phyloP scores from a whole-genome alignment of 2,888 invertebrate genomes.

The Blomia tropicalis region DNA sequence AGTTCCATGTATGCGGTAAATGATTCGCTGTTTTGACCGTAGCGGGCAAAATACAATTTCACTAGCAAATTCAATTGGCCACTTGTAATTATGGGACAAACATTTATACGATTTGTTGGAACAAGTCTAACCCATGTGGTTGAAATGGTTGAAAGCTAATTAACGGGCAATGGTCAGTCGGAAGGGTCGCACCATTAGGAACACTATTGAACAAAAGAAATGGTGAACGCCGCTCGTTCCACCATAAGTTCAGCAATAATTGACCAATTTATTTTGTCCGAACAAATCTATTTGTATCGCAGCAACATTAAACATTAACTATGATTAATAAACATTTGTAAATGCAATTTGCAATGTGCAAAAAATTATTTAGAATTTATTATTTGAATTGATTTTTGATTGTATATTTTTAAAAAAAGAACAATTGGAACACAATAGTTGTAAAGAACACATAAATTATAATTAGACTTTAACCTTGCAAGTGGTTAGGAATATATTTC shows the following conservation, averaged over 20 bases:
- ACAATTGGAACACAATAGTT: neutral
- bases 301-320: neutral
- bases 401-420: too few relatives aligned
- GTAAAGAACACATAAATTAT: neutral
- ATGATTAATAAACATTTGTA: too few relatives aligned
- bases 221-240: neutral
- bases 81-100: neutral
- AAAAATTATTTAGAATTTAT: too few relatives aligned
- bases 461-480: slow-evolving; percentile 1
- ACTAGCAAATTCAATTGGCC: slow-evolving; percentile 3
- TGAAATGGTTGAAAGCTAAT: too few relatives aligned
- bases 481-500: neutral
- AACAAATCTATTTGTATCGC: neutral
- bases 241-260: neutral
- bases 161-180: neutral
- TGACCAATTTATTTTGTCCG: neutral
- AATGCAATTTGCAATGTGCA: too few relatives aligned
- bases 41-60: slow-evolving; percentile 3
- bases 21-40: neutral
- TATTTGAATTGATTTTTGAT: too few relatives aligned
- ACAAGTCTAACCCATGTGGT: too few relatives aligned
- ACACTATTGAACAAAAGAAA: neutral
- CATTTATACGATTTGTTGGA: neutral
- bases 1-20: neutral
- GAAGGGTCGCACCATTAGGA: neutral